These are phyloP conservation scores for Trachemys scripta DNA, from an alignment of 2,113 vertebrate species.

Conservation along the genomic window DNA sequence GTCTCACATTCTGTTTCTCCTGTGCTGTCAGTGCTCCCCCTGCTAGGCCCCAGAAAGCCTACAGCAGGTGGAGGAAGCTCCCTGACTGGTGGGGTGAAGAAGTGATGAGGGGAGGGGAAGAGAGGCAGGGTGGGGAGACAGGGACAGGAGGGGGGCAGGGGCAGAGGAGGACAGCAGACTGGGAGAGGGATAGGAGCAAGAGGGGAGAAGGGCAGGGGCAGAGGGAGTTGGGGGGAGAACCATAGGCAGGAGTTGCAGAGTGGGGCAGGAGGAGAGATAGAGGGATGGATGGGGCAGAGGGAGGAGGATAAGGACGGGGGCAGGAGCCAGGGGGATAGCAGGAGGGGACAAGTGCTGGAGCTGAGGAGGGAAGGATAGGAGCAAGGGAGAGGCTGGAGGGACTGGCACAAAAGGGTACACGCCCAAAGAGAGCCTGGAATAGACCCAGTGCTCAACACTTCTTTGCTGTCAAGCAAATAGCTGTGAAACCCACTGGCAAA, in stretches of 20 bases:
- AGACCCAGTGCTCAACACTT: no score
- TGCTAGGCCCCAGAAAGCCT: background rate
- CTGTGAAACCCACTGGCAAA: no score
- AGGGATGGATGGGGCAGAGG: background rate
- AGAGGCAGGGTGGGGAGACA: conserved; percentile 33
- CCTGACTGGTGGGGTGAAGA: background rate
- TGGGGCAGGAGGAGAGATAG: background rate
- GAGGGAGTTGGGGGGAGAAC: background rate
- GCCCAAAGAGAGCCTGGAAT: no score
- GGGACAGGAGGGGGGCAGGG: background rate
- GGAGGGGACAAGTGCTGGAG: background rate
- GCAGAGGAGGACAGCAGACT: background rate
- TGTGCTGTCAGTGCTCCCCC: background rate
- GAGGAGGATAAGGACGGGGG: background rate
- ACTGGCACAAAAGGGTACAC: background rate
- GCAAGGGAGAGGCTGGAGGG: background rate
- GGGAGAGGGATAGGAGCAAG: background rate
- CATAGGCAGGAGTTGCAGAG: background rate
- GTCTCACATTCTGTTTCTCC: no score
- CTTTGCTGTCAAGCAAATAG: no score
- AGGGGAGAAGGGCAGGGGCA: background rate
- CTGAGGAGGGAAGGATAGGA: background rate
- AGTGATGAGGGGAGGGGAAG: background rate
- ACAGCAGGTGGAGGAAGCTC: background rate
- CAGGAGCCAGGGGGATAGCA: background rate